These are phyloP conservation scores for Mustelus asterias DNA, from an alignment of 2,113 vertebrate species.

Conservation along the genomic window DNA sequence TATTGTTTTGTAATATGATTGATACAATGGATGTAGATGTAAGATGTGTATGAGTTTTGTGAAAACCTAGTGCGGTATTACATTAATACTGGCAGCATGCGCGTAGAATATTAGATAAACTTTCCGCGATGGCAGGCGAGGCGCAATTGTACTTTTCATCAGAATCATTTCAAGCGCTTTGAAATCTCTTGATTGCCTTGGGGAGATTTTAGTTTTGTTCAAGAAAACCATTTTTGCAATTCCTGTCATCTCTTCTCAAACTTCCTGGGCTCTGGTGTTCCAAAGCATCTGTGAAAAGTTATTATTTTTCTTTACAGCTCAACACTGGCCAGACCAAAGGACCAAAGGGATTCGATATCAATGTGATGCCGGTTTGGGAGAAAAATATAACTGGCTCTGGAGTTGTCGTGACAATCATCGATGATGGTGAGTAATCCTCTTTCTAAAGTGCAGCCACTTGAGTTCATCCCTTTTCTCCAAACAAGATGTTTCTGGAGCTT, in stretches of 20 bases:
- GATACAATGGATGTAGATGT: not conserved
- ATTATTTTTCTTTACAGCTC: conserved; percentile 25
- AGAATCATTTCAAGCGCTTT: conserved; percentile 43
- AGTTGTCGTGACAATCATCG: conserved; percentile 32
- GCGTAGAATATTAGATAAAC: conserved; percentile 43
- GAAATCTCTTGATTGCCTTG: conserved; percentile 45
- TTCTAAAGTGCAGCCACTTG: conserved; percentile 8
- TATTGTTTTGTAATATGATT: conserved; percentile 15
- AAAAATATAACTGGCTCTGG: conserved; percentile 13
- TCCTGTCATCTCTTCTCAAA: conserved; percentile 23
- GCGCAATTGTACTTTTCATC: conserved; percentile 41
- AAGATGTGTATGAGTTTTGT: not conserved
- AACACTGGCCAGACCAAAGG: conserved; percentile 39
- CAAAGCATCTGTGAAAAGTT: conserved; percentile 30
- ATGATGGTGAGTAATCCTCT: conserved; percentile 1
- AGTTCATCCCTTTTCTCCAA: not conserved
- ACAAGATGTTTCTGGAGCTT: too few relatives aligned
- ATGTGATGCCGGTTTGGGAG: conserved; percentile 38
- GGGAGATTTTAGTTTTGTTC: conserved; percentile 37
- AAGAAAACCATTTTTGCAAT: conserved; percentile 36
- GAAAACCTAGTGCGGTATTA: conserved; percentile 29
- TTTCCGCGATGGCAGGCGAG: conserved; percentile 42
- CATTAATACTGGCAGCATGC: not conserved
- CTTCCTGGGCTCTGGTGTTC: not conserved
- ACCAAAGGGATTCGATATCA: conserved; percentile 43